Conservation (phyloP, 2,888 invertebrate species). For the Masnerella sp. region DNA sequence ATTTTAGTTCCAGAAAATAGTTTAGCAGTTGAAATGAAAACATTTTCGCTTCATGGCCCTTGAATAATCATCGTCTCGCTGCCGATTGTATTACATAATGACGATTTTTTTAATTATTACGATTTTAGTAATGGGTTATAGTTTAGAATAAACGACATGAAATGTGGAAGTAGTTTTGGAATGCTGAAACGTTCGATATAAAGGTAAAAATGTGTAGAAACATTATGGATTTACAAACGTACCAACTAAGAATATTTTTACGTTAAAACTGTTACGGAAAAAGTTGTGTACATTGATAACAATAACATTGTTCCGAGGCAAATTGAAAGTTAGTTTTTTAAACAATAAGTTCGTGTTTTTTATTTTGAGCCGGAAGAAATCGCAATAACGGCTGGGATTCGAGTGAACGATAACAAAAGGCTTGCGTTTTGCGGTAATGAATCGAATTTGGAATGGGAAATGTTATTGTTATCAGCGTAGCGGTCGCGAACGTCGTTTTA, state of each 20-base stretch:
- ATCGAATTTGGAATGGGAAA: too few relatives aligned
- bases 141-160: constrained; percentile 22
- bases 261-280: constrained; percentile 8
- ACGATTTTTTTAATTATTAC: constrained; percentile 1
- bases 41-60: too few relatives aligned
- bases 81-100: constrained; percentile 9
- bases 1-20: too few relatives aligned
- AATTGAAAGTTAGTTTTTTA: not conserved
- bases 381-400: too few relatives aligned
- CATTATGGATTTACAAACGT: constrained; percentile 28
- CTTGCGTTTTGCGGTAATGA: constrained; percentile 4
- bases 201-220: constrained; percentile 48
- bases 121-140: not conserved
- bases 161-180: constrained; percentile 24
- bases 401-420: not conserved
- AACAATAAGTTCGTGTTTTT: too few relatives aligned
- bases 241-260: constrained; percentile 26
- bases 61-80: too few relatives aligned
- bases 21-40: too few relatives aligned
- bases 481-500: constrained; percentile 11
- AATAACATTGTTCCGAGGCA: constrained; percentile 1
- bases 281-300: constrained; percentile 17
- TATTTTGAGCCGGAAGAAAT: too few relatives aligned
- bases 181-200: constrained; percentile 34
- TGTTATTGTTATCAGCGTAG: too few relatives aligned